Conservation (phyloP, 2,113 vertebrate genomes). For the Arenaria interpres region DNA sequence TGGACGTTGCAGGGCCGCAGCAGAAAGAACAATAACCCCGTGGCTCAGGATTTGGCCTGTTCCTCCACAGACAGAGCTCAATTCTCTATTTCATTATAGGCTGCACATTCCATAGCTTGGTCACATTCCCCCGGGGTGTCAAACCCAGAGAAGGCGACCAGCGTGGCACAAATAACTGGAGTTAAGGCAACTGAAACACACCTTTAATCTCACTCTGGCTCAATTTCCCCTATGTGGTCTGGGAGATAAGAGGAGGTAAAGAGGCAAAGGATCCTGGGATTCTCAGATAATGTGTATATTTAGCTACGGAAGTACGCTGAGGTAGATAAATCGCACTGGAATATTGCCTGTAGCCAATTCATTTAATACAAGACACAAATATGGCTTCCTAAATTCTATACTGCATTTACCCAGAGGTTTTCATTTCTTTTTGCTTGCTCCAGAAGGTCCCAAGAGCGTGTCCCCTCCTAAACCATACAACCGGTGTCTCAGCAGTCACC, state of each 20-base stretch:
- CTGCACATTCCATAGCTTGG: not conserved
- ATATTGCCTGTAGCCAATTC: not conserved
- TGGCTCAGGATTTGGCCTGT: not conserved
- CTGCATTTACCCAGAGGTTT: not conserved
- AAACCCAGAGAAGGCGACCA: not conserved
- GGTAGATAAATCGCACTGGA: not conserved
- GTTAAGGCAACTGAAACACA: not conserved
- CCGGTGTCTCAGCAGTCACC: not conserved
- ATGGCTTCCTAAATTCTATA: not conserved
- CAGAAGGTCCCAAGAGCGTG: not conserved
- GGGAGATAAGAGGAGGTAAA: not conserved
- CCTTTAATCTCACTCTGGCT: not conserved
- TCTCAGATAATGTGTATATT: constrained; percentile 8
- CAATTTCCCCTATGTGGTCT: not conserved
- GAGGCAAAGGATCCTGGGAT: not conserved
- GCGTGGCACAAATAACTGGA: not conserved
- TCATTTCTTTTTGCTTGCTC: not conserved
- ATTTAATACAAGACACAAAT: not conserved
- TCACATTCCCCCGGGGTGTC: not conserved
- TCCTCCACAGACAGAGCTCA: not conserved
- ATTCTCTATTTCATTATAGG: accelerated
- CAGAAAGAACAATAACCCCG: not conserved
- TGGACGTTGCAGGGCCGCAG: accelerated
- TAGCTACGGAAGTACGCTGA: not conserved
- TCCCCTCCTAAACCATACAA: accelerated